Conservation (phyloP, 2,797 vertebrate genomes). For the Chaenodraco wilsoni region DNA sequence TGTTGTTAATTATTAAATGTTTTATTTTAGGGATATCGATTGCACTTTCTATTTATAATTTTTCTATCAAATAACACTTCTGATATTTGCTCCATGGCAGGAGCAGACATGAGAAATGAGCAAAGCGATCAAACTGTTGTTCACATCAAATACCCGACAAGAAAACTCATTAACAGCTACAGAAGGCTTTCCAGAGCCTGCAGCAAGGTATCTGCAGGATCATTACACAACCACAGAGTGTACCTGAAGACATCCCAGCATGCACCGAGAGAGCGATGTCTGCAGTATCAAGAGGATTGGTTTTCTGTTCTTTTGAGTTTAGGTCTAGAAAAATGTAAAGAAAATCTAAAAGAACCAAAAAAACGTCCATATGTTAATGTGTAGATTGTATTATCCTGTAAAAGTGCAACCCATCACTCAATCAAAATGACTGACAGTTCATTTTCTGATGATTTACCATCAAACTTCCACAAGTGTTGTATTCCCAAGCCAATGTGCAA, state of each 20-base stretch:
- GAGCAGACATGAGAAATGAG: conserved; percentile 20
- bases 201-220: conserved; percentile 32
- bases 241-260: conserved; percentile 44
- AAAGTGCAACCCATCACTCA: no score
- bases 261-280: conserved; percentile 21
- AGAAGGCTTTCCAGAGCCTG: conserved; percentile 15
- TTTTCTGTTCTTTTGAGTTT: not conserved
- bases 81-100: conserved; percentile 7
- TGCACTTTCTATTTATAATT: conserved; percentile 11
- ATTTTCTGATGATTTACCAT: no score
- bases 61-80: conserved; percentile 7
- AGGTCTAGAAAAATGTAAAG: no score
- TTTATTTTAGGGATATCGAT: not conserved
- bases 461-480: no score
- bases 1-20: conserved; percentile 14
- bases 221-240: conserved; percentile 23
- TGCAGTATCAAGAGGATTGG: not conserved
- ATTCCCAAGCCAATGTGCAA: not conserved
- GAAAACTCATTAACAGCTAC: conserved; percentile 16
- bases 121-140: conserved; percentile 4
- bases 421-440: not conserved
- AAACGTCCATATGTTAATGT: not conserved
- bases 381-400: not conserved
- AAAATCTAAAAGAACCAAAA: no score
- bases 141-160: not conserved